Conservation (phyloP, 1,140 invertebrate species). For the Gonioctena quinquepunctata region DNA sequence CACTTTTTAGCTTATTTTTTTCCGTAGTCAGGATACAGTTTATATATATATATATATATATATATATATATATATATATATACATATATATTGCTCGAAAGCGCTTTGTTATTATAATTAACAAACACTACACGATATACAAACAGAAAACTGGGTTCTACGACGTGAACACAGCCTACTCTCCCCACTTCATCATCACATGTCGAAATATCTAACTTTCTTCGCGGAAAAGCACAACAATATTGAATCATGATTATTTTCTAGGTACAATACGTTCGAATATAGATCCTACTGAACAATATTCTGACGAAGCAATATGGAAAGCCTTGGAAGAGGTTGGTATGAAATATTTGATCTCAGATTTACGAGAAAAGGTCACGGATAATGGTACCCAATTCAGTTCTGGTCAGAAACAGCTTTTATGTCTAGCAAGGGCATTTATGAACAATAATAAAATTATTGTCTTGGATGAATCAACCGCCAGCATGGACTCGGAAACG, state of each 20-base stretch:
- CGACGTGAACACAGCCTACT: too few species aligned
- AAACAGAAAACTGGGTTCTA: too few species aligned
- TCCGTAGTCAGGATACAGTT: too few species aligned
- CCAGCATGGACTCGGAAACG: constrained; percentile 72
- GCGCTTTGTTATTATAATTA: too few species aligned
- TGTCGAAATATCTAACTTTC: constrained; percentile 51
- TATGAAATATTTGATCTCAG: constrained; percentile 36
- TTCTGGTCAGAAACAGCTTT: constrained; percentile 76
- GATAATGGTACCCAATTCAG: constrained; percentile 71
- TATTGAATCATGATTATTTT: constrained; percentile 82
- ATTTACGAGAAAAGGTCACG: constrained; percentile 58
- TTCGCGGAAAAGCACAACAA: constrained; percentile 72
- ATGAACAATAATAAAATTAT: constrained; percentile 75
- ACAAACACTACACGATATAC: too few species aligned
- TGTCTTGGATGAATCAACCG: constrained; percentile 77
- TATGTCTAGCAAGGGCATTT: constrained; percentile 78
- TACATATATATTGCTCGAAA: too few species aligned
- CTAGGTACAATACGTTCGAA: constrained; percentile 60
- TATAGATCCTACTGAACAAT: constrained; percentile 61
- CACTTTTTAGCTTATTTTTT: too few species aligned
- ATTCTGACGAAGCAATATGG: constrained; percentile 55
- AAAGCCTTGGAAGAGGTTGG: constrained; percentile 23
- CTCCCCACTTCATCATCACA: too few species aligned
- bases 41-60: too few species aligned
- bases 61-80: too few species aligned